Evolutionary conservation across 2,113 vertebrate genomes (phyloP), one percentile per base, ranked within the genome.

Genomic region (Bambusicola thoracicus): DNA sequence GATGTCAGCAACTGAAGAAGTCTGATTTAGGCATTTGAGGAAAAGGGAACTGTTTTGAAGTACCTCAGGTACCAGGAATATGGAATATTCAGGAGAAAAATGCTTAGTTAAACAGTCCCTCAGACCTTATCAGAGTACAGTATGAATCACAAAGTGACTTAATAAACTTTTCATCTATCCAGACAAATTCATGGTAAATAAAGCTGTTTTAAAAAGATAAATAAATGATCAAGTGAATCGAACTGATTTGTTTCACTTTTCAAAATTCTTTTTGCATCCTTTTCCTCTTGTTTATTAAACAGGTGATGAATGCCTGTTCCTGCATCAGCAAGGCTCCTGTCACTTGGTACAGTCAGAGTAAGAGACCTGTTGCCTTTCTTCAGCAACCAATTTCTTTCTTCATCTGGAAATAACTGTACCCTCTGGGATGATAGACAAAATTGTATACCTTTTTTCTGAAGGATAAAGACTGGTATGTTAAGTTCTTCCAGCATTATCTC

Each of bases 401-500:
- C 7, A 2, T 85, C 48, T 90, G 49, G 36, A 83, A 85, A 83
- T 40, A 79, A 15, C 4, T 44, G 2, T 53, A 83, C 58, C 5
- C 77, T 93, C 87, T 30, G 32, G 13, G 43, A 41, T 75, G 27
- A 63, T 10, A 81, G 75, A 76, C 67, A 7, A 3, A 34, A 32
- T 67, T 65, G 11, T 55, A 36, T n/a, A 46, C 8, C 38, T n/a
- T n/a, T n/a, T 95, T 96, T 85, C 62, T 74, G 88, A 81, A 63
- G 53, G 14, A 2, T 59, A 38, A 90, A 77, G 85, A 85, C 0
- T 4, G 85, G 19, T 5, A 17, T 30, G 76, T 95, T 89, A 80
- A 48, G 85, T 27, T 94, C 93, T 38, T 5, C 13, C 17, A 59
- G 0, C 6, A 30, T 18, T 46, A 17, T 25, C 9, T 55, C n/a